Evolutionary conservation across 2,888 invertebrate genomes (phyloP).

Genomic region (Caenorhabditis japonica): DNA sequence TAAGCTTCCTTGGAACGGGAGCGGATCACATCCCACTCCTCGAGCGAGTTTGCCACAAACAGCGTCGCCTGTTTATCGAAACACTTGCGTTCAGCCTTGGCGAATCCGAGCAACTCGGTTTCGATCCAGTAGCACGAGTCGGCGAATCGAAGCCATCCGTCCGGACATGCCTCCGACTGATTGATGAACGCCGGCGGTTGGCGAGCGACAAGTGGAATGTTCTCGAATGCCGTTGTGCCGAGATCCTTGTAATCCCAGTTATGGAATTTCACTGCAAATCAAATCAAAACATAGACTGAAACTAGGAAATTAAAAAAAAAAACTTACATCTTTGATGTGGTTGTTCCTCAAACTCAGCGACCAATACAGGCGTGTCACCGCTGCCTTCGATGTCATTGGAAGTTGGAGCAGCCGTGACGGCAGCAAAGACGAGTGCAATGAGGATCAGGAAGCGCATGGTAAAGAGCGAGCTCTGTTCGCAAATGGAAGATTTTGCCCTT

Average conservation of each 20-base stretch:
- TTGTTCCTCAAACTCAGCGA: conserved; percentile 17
- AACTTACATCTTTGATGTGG: conserved; percentile 33
- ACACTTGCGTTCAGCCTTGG: conserved; percentile 54
- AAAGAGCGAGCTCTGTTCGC: conserved; percentile 3
- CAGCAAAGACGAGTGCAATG: conserved; percentile 6
- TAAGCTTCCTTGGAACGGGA: conserved; percentile 28
- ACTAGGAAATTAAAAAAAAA: neutral
- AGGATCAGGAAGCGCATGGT: conserved; percentile 16
- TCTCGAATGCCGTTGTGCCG: conserved; percentile 38
- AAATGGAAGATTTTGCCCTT: neutral
- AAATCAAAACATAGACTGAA: neutral
- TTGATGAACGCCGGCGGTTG: conserved; percentile 24
- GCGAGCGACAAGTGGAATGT: conserved; percentile 18
- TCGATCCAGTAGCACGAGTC: conserved; percentile 60
- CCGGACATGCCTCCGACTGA: conserved; percentile 40
- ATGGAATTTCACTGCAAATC: conserved; percentile 36
- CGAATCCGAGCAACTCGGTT: conserved; percentile 39
- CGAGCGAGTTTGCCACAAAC: conserved; percentile 56
- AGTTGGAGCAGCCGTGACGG: conserved; percentile 5
- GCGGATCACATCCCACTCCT: conserved; percentile 52
- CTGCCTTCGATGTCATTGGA: conserved; percentile 23
- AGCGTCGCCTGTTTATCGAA: conserved; percentile 46
- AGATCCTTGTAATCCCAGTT: conserved; percentile 54
- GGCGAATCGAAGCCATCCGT: conserved; percentile 54
- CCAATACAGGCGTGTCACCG: conserved; percentile 21